Evolutionary conservation across 2,888 invertebrate species (phyloP), one percentile per base, ranked within the genome.

Genomic region (Acholoe squamosa): DNA sequence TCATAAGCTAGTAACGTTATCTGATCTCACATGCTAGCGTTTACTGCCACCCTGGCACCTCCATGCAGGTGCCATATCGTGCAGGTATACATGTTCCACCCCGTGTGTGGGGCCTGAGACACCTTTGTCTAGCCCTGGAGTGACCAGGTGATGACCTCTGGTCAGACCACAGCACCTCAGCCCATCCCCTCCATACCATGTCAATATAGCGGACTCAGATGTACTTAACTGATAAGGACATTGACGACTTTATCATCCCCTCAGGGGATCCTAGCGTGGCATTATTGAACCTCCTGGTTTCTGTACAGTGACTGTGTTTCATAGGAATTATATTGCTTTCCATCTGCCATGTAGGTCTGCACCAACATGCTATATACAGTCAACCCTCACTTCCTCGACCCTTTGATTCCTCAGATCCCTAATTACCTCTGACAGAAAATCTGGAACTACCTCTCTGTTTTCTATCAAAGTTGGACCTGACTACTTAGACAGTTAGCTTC

Each of bases 151-250:
- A 19, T 61, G 61, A 61, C 61, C 61, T 61, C 10, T n/a, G 61
- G 61, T 61, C 61, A 61, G 25, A 61, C 61, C 22, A 61, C 22
- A 61, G 61, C 61, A 19, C 1, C 61, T 61, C 43, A n/a, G 61
- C 61, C 61, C 61, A 61, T 22, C 25, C 25, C 61, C 19, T 14
- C 19, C 61, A 61, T 61, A 61, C 61, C 61, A 19, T n/a, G 22
- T 61, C 61, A 25, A 71, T 28, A 71, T 28, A 71, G 71, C 25
- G 71, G 71, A 28, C 71, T 71, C 71, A 71, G 71, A 71, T 71
- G 28, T 28, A 28, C 28, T 71, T 71, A 28, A 71, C 71, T 71
- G 71, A 71, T 71, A 71, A 71, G 71, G 25, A 71, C 19, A 7
- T 14, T 71, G 71, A 71, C 31, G 28, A n/a, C 71, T 71, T 28